These are phyloP conservation scores for Huso huso DNA, from an alignment of 2,797 vertebrate species.

Conservation along the genomic window DNA sequence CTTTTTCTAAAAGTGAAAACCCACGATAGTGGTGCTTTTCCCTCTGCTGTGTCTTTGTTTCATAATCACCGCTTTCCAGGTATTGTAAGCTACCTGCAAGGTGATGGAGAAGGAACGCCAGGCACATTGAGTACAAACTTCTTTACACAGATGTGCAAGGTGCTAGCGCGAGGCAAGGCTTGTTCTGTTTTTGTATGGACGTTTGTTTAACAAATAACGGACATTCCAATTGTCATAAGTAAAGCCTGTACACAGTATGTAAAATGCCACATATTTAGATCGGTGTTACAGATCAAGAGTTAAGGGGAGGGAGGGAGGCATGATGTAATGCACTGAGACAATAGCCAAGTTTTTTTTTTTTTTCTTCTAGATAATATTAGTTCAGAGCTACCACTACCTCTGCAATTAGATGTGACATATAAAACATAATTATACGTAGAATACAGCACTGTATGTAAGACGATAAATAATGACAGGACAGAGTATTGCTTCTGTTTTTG, in stretches of 20 bases:
- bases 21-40: constrained; percentile 33
- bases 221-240: too few relatives aligned
- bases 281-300: constrained; percentile 45
- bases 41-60: constrained; percentile 1
- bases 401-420: constrained; percentile 20
- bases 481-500: constrained; percentile 26
- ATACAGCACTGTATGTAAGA: too few relatives aligned
- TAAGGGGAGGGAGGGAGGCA: constrained; percentile 69
- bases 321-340: constrained; percentile 93
- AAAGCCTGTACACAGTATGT: too few relatives aligned
- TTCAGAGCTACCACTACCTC: constrained; percentile 33
- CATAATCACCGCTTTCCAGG: constrained; percentile 31
- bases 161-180: constrained; percentile 18
- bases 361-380: constrained; percentile 50
- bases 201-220: constrained; percentile 8
- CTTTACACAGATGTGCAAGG: constrained; percentile 23
- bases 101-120: constrained; percentile 41
- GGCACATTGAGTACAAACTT: constrained; percentile 31
- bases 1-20: constrained; percentile 13
- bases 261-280: too few relatives aligned
- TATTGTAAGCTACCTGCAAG: constrained; percentile 43
- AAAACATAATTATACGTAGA: too few relatives aligned
- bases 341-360: constrained; percentile 76
- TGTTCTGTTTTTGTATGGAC: constrained; percentile 17
- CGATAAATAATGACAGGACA: not conserved